Evolutionary conservation across 2,797 vertebrate genomes (phyloP), one percentile per base, ranked within the genome.

Genomic region (Argentina silus): DNA sequence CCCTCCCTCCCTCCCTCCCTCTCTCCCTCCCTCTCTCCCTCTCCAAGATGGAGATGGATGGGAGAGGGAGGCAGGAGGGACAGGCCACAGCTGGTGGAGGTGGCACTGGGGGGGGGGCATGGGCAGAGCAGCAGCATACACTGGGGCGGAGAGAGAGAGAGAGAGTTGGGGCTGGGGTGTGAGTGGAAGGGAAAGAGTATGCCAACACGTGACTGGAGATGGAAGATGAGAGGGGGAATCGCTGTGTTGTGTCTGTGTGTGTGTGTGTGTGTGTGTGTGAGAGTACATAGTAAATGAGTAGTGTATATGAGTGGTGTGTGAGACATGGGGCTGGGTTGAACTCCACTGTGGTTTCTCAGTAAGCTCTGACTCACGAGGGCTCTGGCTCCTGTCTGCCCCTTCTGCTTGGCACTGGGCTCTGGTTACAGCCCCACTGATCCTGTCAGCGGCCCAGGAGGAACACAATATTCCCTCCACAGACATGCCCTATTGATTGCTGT

Each of bases 401-500:
- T 73, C 65, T 75, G 67, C 73, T 78, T 83, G 81, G 78, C 80
- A 79, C 69, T 68, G 48, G 70, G 62, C 80, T 90, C 77, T 78
- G 73, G 81, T 89, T 89, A 86, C 76, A 59, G 68, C 83, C 74
- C 74, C 71, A 57, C 61, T 72, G 66, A 55, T 78, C 83, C 85
- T 82, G 85, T 83, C 66, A 50, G 77, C 74, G 80, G 72, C 70
- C 78, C 62, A 8, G 69, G 77, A 86, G 83, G 75, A 85, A 83
- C 85, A 81, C 83, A 78, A 73, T 81, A 88, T 85, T 86, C 88
- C 87, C 89, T 83, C 83, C 77, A 81, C 87, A 89, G 88, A 91
- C 89, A 77, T 72, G 72, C 77, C 72, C 77, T 87, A 93, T 94
- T 86, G 93, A 94, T 93, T 86, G 82, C 78, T 81, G 80, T 89